Percentiles rank a stretch among this genome's conserved stretches.
These are phyloP conservation scores for Philotrypesis tridentata DNA, from an alignment of 1,140 invertebrate species.

Conservation along the genomic window DNA sequence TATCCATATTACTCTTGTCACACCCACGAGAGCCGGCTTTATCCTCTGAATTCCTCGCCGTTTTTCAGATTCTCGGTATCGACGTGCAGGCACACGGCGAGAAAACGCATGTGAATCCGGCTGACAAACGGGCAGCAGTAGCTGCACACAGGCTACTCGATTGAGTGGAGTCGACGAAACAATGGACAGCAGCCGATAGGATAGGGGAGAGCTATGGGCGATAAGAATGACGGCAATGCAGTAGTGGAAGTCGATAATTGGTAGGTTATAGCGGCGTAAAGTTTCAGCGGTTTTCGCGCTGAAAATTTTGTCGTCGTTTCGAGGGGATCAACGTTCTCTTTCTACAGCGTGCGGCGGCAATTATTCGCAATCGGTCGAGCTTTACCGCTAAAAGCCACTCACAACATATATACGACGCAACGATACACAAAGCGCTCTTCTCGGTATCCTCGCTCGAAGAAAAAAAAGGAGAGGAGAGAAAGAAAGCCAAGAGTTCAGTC, in stretches of 20 bases:
- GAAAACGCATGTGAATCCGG: background rate
- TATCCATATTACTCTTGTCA: constrained; percentile 16
- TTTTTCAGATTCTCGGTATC: constrained; percentile 45
- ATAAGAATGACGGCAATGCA: too few relatives aligned
- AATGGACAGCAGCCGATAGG: constrained; percentile 37
- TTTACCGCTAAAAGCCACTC: constrained; percentile 19
- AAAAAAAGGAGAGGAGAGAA: background rate
- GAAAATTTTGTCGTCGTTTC: background rate
- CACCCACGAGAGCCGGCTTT: background rate
- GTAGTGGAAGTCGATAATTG: too few relatives aligned
- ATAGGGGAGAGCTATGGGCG: background rate
- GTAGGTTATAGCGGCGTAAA: too few relatives aligned
- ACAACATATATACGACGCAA: background rate
- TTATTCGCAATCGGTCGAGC: background rate
- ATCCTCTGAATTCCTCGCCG: constrained; percentile 28
- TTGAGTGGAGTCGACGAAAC: constrained; percentile 39
- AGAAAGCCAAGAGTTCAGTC: constrained; percentile 9
- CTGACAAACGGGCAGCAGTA: too few relatives aligned
- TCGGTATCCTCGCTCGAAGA: constrained; percentile 16
- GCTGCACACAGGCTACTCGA: constrained; percentile 1
- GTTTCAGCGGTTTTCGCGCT: too few relatives aligned
- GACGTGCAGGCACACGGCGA: constrained; percentile 29
- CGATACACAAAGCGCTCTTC: constrained; percentile 18
- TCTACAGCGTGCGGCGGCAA: background rate
- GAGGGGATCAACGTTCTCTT: background rate